phyloP scores from a whole-genome alignment of 2,888 invertebrate genomes.

The Teinopalpus imperialis region DNA sequence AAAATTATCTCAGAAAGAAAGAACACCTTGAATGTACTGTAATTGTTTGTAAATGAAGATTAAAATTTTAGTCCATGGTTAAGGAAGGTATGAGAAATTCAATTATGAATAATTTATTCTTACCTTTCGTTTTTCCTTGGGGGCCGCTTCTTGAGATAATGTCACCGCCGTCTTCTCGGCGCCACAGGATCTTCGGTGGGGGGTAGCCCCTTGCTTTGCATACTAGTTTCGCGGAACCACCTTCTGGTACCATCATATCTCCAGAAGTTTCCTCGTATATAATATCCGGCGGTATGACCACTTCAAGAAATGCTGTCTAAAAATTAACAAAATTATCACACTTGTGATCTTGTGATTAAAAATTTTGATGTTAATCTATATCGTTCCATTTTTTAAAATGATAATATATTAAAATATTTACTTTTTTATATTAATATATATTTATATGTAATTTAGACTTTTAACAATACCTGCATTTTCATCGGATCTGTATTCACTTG shows the following conservation, averaged over 20 bases:
- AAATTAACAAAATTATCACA: slow-evolving; percentile 25
- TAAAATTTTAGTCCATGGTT: slow-evolving; percentile 18
- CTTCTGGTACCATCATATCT: slow-evolving; percentile 97
- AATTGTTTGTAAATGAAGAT: slow-evolving; percentile 24
- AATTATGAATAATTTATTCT: slow-evolving; percentile 31
- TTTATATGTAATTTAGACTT: no score
- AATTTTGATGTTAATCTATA: no score
- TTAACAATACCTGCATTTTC: slow-evolving; percentile 91
- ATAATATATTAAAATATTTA: no score
- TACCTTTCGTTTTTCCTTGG: slow-evolving; percentile 88
- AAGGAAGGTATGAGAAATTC: slow-evolving; percentile 15
- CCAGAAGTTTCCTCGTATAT: slow-evolving; percentile 95
- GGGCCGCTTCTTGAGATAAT: slow-evolving; percentile 89
- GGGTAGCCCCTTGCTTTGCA: slow-evolving; percentile 94
- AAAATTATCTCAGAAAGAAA: slow-evolving; percentile 30
- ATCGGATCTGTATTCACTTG: slow-evolving; percentile 97
- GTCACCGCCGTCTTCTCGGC: slow-evolving; percentile 91
- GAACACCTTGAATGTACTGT: slow-evolving; percentile 11
- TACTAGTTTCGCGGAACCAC: slow-evolving; percentile 92
- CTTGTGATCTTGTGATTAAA: no score
- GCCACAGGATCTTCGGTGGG: slow-evolving; percentile 92
- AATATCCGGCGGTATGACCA: slow-evolving; percentile 95
- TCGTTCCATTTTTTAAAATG: no score
- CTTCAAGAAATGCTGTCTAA: slow-evolving; percentile 93
- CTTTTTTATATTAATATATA: no score